Base-by-base conservation (phyloP, 1,140 invertebrate genomes). In the Argopecten irradians region DNA sequence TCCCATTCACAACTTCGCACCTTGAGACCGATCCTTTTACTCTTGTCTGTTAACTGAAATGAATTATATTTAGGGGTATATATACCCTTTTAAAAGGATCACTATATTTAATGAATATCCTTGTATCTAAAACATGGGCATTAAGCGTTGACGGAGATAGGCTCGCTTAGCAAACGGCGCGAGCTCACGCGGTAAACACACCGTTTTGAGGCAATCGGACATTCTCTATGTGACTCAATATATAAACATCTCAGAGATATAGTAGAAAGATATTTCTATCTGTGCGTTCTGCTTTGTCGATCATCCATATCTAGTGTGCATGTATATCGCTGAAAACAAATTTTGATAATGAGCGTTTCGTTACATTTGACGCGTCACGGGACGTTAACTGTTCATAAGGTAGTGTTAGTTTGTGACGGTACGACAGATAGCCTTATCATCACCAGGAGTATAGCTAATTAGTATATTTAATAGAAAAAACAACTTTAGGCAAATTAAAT, bases 1-100 rank as follows among this genome's bases (percentile, higher is more conserved):
- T n/a, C 55, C 13, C 55, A 71, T 71, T 71, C 22, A 71, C 55
- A 71, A 71, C 55, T 71, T 71, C 55, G 22, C 55, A 71, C 55
- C 55, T 71, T 71, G 55, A 71, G 55, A n/a, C 55, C 55, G 22
- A 28, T n/a, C 55, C 55, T 71, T 71, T 71, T 71, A 71, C 55
- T 28, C 55, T 71, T 28, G 55, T 71, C 55, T 71, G 55, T 71
- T 71, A 71, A 71, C 5, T 28, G 55, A 71, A 71, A 46, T 3
- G 55, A 71, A 71, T 71, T n/a, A 16, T 71, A 71, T 71, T 55
- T 71, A 71, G 55, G 55, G 55, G 55, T 71, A 28, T 71, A 71
- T 71, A 71, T 71, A 71, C 55, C 22, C 55, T 71, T 71, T 71
- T 71, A 71, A 71, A 39, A 71, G n/a, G 55, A 71, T 71, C 55